These are phyloP conservation scores for Bergia sp. DNA, from an alignment of 92 coral and sea anemone species.

Conservation along the genomic window DNA sequence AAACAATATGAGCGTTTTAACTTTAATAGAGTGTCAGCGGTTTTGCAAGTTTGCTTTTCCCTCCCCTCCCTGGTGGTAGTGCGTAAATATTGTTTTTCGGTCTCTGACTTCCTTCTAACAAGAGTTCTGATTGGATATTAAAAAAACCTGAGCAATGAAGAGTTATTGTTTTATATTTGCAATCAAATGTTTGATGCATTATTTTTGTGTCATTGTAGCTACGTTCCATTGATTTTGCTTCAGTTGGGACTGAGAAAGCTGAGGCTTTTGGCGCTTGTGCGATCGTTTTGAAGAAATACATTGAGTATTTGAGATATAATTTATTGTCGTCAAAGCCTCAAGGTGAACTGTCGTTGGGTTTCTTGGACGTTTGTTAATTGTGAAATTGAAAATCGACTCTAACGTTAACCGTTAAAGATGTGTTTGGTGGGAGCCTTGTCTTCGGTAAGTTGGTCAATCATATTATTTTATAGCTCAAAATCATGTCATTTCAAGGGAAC, in stretches of 20 bases:
- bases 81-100: not conserved
- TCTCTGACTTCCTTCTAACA: not conserved
- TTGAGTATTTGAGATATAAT: not conserved
- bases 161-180: not conserved
- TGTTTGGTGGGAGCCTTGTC: constrained; percentile 42
- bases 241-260: not conserved
- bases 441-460: constrained; percentile 21
- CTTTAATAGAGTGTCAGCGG: not conserved
- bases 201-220: not conserved
- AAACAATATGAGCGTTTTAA: not conserved
- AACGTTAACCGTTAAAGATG: not conserved
- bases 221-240: not conserved
- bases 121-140: constrained; percentile 22
- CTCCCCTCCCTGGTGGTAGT: not conserved
- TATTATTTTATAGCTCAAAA: not conserved
- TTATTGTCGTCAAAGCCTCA: not conserved
- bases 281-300: not conserved
- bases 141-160: not conserved
- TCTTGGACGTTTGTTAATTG: not conserved
- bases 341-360: not conserved
- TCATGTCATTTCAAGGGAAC: not conserved
- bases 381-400: too few species aligned
- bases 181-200: not conserved
- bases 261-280: not conserved
- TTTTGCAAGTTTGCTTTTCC: not conserved